Conservation (phyloP, 2,797 vertebrate species). For the Diglossa cyanea region DNA sequence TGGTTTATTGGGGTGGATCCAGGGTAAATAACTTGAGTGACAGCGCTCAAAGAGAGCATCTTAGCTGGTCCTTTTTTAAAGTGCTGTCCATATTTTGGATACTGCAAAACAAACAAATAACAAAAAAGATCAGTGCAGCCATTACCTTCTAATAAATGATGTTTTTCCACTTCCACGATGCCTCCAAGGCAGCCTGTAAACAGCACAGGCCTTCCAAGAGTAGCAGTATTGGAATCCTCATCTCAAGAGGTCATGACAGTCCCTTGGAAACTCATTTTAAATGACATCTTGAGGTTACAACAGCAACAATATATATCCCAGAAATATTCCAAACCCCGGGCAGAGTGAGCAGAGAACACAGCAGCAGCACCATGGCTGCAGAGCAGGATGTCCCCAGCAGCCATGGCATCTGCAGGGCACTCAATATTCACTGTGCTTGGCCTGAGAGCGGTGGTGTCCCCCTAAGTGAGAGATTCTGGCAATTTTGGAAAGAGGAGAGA, state of each 20-base stretch:
- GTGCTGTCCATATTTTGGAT: background rate
- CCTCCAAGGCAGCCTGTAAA: background rate
- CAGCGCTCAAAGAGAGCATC: background rate
- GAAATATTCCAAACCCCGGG: background rate
- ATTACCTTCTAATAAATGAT: background rate
- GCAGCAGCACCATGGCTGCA: background rate
- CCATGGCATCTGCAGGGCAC: background rate
- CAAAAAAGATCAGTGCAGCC: background rate
- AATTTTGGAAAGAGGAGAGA: background rate
- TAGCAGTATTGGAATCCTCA: background rate
- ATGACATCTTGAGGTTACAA: conserved; percentile 7
- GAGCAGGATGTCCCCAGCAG: background rate
- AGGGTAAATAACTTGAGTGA: background rate
- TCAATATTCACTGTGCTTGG: background rate
- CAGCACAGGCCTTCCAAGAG: background rate
- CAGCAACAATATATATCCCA: background rate
- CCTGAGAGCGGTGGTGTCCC: background rate
- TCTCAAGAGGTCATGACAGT: background rate
- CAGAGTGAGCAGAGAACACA: rapidly evolving
- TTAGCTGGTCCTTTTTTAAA: background rate
- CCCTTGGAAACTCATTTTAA: conserved; percentile 26
- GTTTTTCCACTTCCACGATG: background rate
- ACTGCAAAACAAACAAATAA: background rate
- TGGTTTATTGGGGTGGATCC: background rate
- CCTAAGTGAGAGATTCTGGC: background rate